A percentile compares a stretch with the other conserved stretches of the same genome.
Conservation (phyloP, 2,888 invertebrate species). For the Euspilapteryx auroguttella region DNA sequence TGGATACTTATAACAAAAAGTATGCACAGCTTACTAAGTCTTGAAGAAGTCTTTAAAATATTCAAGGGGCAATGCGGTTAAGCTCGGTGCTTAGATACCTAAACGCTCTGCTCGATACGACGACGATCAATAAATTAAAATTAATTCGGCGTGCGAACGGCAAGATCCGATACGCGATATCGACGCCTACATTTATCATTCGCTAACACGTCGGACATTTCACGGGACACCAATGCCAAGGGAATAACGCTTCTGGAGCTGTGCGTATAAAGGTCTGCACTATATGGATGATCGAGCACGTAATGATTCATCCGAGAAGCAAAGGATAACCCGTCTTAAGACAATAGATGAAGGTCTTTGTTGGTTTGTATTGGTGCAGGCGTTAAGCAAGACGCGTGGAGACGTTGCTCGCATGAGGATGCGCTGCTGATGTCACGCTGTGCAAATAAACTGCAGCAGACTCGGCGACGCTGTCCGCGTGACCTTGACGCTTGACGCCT, state of each 20-base stretch:
- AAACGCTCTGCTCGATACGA: no score
- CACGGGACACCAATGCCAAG: constrained; percentile 29
- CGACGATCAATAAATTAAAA: constrained; percentile 61
- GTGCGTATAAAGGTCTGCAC: constrained; percentile 24
- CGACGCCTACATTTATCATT: constrained; percentile 62
- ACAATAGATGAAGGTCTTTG: constrained; percentile 44
- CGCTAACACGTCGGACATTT: constrained; percentile 59
- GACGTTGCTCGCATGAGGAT: constrained; percentile 38
- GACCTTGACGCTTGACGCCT: constrained; percentile 24
- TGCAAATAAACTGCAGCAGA: constrained; percentile 38
- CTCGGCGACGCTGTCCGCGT: constrained; percentile 37
- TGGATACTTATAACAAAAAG: no score
- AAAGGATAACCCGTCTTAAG: constrained; percentile 52
- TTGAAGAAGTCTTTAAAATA: no score
- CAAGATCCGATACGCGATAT: constrained; percentile 58
- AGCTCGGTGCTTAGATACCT: no score
- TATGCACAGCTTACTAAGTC: no score
- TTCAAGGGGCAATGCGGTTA: no score
- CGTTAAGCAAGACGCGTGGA: constrained; percentile 27
- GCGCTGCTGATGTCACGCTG: constrained; percentile 34
- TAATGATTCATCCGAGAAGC: constrained; percentile 38
- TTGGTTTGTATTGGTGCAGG: constrained; percentile 31
- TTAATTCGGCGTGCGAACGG: constrained; percentile 62
- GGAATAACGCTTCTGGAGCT: constrained; percentile 37
- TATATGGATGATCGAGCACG: constrained; percentile 27